These are phyloP conservation scores for Thinocorus orbignyianus DNA, from an alignment of 2,113 vertebrate species.

Conservation along the genomic window DNA sequence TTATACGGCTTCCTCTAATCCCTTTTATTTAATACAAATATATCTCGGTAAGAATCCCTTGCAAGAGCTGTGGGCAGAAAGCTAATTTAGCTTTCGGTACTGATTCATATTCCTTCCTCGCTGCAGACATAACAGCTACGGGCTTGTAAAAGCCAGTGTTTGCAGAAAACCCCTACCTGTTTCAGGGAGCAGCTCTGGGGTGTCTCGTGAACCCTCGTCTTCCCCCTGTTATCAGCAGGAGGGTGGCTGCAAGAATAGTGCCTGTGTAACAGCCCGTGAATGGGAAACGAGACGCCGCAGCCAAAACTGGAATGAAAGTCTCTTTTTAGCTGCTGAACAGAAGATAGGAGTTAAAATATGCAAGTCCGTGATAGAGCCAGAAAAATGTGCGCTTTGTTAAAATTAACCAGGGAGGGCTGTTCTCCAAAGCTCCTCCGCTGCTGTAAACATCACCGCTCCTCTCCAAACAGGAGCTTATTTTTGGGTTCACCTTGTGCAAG, in stretches of 20 bases:
- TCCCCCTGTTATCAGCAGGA: not conserved
- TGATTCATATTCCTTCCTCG: not conserved
- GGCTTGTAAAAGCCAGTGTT: not conserved
- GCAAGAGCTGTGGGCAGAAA: conserved; percentile 33
- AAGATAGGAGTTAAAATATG: conserved; percentile 69
- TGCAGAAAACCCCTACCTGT: not conserved
- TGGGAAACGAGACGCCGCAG: not conserved
- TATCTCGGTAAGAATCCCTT: conserved; percentile 13
- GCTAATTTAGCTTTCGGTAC: not conserved
- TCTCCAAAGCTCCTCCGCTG: not conserved
- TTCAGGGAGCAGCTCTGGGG: not conserved
- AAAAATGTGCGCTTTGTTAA: conserved; percentile 48
- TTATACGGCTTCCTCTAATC: not conserved
- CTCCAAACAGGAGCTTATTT: not conserved
- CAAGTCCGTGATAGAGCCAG: conserved; percentile 5
- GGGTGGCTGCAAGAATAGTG: conserved; percentile 44
- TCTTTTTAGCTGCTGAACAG: conserved; percentile 68
- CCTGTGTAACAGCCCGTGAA: conserved; percentile 49
- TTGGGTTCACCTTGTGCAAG: not conserved
- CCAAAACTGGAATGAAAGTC: conserved; percentile 68
- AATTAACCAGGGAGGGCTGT: conserved; percentile 34
- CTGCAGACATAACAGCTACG: not conserved
- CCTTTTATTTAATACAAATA: conserved; percentile 8
- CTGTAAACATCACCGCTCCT: not conserved
- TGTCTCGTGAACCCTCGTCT: not conserved